Evolutionary conservation across 2,113 vertebrate species (phyloP).

Genomic region (Caretta caretta): DNA sequence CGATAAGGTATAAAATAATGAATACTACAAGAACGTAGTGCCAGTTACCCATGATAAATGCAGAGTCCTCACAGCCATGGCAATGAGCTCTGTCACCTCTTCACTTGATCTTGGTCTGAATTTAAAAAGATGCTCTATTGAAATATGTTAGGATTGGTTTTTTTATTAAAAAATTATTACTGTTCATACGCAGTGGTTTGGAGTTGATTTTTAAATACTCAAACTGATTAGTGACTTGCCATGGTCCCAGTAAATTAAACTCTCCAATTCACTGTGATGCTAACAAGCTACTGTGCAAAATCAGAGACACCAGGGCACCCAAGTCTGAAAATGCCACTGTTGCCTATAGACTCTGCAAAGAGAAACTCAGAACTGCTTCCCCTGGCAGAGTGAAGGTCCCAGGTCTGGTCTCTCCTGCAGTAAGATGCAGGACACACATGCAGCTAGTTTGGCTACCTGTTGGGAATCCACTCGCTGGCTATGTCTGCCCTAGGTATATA

Average conservation of each 20-base stretch:
- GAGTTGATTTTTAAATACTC: not conserved
- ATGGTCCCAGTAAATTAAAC: not conserved
- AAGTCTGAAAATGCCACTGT: not conserved
- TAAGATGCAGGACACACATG: not conserved
- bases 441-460: not conserved
- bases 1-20: not conserved
- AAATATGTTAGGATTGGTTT: not conserved
- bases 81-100: not conserved
- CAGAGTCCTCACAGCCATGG: not conserved
- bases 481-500: not conserved
- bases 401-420: not conserved
- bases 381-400: not conserved
- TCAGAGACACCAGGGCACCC: not conserved
- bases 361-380: not conserved
- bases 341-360: not conserved
- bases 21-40: not conserved
- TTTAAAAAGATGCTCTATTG: not conserved
- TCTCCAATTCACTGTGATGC: not conserved
- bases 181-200: accelerated
- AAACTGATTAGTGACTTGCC: not conserved
- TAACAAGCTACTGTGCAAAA: not conserved
- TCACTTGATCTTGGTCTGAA: not conserved
- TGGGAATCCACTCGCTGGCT: not conserved
- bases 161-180: not conserved
- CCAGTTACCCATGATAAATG: not conserved